A percentile compares a stretch with the other conserved stretches of the same genome.
phyloP scores from a whole-genome alignment of 2,113 vertebrate genomes.

The Mola mola region DNA sequence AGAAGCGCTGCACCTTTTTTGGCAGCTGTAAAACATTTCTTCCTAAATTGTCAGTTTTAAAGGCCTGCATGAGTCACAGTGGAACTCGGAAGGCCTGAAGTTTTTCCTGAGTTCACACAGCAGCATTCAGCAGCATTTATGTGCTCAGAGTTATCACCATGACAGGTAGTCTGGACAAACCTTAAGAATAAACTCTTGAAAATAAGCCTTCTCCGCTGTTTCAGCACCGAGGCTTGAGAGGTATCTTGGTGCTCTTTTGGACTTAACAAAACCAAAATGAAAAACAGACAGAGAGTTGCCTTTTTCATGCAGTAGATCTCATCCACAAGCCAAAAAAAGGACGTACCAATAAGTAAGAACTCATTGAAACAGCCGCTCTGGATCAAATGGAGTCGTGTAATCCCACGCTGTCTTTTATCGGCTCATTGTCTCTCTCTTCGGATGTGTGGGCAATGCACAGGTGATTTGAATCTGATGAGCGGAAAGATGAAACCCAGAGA shows the following conservation, averaged over 20 bases:
- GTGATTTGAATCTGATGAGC: conserved; percentile 51
- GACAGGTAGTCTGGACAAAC: neutral
- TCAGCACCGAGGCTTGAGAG: neutral
- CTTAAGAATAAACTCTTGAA: neutral
- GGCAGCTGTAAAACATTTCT: neutral
- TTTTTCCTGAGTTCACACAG: neutral
- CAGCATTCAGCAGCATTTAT: neutral
- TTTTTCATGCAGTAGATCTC: conserved; percentile 30
- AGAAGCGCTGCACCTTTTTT: too few species aligned
- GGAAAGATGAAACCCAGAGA: conserved; percentile 8
- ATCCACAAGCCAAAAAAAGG: conserved; percentile 37
- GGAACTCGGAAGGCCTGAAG: neutral
- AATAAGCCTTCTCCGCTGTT: neutral
- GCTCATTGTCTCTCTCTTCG: conserved; percentile 24
- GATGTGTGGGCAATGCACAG: conserved; percentile 51
- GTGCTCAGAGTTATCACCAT: neutral
- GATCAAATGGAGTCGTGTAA: conserved; percentile 55
- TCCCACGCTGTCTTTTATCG: conserved; percentile 47
- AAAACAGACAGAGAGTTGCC: conserved; percentile 16
- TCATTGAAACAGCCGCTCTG: conserved; percentile 41
- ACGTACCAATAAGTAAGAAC: conserved; percentile 23
- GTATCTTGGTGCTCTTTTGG: conserved; percentile 5
- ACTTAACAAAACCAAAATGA: conserved; percentile 20
- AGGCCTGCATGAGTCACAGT: neutral
- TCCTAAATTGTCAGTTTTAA: neutral